Base-by-base conservation (phyloP, 1,140 invertebrate genomes). In the Pinna nobilis region DNA sequence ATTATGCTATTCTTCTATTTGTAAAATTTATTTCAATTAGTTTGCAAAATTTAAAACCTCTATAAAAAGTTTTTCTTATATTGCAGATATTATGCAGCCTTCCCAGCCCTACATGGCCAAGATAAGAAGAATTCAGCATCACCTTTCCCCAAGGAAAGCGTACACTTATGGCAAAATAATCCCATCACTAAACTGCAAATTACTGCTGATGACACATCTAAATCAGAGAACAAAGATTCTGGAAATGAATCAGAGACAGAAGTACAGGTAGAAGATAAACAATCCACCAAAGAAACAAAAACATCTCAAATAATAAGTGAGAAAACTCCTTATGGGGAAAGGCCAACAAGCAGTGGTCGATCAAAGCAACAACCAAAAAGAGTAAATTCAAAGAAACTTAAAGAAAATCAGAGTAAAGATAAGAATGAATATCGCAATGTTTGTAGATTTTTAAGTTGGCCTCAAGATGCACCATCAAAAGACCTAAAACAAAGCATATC, bases 61-160 rank as follows among this genome's bases (percentile, higher is more conserved):
- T n/a, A n/a, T n/a, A n/a, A n/a, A n/a, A n/a, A n/a, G n/a, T 11
- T 47, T 41, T 32, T 51, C 7, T 72, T 53, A 44, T 33, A 50
- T 76, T 81, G 32, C 59, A 83, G 82, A 68, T 83, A 83, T 66
- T 83, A 83, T 80, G 82, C 82, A 33, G 82, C 82, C 41, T 83
- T 83, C 61, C 82, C 82, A 57, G 79, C 82, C 44, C 61, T 83
- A 25, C 76, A 77, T 57, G 80, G 74, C 60, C 70, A 81, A 59
- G 61, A 55, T 71, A 41, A 60, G 1, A 39, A 61, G n/a, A n/a
- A n/a, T n/a, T 33, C 32, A 32, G 33, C 55, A 23, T 70, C 70
- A 72, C 69, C 59, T 15, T 59, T 73, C 32, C n/a, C 39, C 44
- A 25, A 18, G 51, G 61, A 77, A 32, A 25, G 32, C 57, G 13